Conservation (phyloP, 2,888 invertebrate species). For the Tiliacea citrago region DNA sequence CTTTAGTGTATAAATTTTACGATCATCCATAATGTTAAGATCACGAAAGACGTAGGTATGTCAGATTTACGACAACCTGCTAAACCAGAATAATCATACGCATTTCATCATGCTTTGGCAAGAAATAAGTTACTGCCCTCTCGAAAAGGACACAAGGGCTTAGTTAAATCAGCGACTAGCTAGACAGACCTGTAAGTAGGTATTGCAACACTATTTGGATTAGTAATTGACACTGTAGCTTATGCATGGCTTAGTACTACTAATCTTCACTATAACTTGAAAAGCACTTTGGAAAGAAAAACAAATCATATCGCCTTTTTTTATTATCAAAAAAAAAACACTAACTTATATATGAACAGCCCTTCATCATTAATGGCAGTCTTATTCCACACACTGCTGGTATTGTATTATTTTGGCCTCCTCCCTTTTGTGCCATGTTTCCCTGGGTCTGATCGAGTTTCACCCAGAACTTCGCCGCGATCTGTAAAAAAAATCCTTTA, state of each 20-base stretch:
- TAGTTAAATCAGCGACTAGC: too few relatives aligned
- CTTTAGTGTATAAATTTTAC: constrained; percentile 8
- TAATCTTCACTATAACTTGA: background rate
- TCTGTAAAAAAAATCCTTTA: background rate
- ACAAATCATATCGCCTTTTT: too few relatives aligned
- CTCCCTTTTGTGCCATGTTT: background rate
- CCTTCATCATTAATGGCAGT: background rate
- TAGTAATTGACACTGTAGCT: too few relatives aligned
- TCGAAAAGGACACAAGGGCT: background rate
- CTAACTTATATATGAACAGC: background rate
- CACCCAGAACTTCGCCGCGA: background rate
- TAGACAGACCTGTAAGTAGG: background rate
- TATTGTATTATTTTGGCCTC: background rate
- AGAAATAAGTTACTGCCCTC: too few relatives aligned
- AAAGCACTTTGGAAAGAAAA: background rate
- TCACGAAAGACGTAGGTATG: background rate
- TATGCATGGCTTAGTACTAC: background rate
- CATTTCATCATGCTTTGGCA: background rate
- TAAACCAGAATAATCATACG: background rate
- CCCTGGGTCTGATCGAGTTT: too few relatives aligned
- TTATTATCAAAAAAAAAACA: background rate
- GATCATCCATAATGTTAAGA: constrained; percentile 1
- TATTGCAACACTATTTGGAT: too few relatives aligned
- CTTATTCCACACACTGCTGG: background rate
- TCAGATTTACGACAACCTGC: background rate